Conservation (phyloP, 2,797 vertebrate genomes). For the Acestrorhynchus altus region DNA sequence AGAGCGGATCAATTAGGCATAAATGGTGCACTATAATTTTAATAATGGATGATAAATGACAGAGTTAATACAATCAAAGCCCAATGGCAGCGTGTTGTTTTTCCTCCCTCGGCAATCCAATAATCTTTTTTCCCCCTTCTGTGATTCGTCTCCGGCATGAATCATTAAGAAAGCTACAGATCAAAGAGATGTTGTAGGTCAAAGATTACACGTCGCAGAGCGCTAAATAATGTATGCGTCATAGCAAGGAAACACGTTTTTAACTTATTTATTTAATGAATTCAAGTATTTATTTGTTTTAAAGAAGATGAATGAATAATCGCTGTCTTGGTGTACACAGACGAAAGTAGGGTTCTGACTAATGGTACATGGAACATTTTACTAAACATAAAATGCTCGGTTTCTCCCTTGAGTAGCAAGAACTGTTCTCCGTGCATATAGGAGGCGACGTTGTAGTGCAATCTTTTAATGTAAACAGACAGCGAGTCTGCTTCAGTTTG, state of each 20-base stretch:
- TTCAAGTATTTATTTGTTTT: background rate
- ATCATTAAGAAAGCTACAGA: conserved; percentile 62
- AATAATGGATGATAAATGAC: conserved; percentile 69
- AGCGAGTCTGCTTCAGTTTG: background rate
- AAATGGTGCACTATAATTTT: conserved; percentile 65
- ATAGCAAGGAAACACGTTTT: background rate
- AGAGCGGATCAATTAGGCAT: conserved; percentile 66
- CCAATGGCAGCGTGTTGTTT: conserved; percentile 46
- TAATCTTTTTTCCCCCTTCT: conserved; percentile 43
- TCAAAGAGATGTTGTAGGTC: conserved; percentile 56
- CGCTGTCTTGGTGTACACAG: background rate
- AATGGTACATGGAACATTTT: background rate
- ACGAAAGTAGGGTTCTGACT: background rate
- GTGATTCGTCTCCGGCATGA: conserved; percentile 53
- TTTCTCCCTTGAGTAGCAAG: background rate
- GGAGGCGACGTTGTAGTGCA: background rate
- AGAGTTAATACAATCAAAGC: conserved; percentile 67
- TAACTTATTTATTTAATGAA: background rate
- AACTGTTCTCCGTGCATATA: background rate
- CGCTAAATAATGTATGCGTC: conserved; percentile 32
- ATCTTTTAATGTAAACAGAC: background rate
- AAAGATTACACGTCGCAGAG: conserved; percentile 44
- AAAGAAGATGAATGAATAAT: background rate
- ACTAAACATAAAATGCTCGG: background rate
- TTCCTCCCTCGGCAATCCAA: conserved; percentile 51